Evolutionary conservation across 2,113 vertebrate species (phyloP).

Genomic region (Hiodon alosoides): DNA sequence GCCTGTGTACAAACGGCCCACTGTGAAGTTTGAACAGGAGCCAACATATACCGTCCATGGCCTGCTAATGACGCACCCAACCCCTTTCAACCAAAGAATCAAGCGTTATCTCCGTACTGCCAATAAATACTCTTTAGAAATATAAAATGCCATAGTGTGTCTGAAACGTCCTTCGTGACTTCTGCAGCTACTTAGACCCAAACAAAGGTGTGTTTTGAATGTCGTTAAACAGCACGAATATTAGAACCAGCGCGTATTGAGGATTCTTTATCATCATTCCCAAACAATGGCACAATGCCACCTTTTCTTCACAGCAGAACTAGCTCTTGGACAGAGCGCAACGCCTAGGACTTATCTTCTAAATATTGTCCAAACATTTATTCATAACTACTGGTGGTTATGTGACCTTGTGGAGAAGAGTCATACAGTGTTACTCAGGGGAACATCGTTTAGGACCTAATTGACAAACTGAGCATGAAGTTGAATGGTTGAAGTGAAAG

Average conservation of each 20-base stretch:
- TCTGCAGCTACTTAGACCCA: too few species aligned
- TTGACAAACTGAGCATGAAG: background rate
- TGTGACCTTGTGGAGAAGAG: conserved; percentile 17
- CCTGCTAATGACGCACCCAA: too few species aligned
- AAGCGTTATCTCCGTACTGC: too few species aligned
- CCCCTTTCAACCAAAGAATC: too few species aligned
- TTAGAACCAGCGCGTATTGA: too few species aligned
- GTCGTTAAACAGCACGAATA: too few species aligned
- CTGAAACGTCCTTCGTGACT: too few species aligned
- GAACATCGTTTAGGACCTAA: background rate
- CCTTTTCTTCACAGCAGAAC: background rate
- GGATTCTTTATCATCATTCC: too few species aligned
- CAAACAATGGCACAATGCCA: background rate
- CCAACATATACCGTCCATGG: background rate
- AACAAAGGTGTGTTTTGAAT: too few species aligned
- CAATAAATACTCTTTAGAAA: too few species aligned
- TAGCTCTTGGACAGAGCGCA: background rate
- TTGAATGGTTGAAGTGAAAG: background rate
- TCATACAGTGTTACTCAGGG: background rate
- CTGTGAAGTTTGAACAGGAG: conserved; percentile 12
- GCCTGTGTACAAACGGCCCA: background rate
- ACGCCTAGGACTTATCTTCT: conserved; percentile 11
- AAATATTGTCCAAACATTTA: conserved; percentile 18
- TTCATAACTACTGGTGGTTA: conserved; percentile 18
- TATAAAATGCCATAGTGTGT: too few species aligned